Base-by-base conservation (phyloP, 2,113 vertebrate species). In the Vanacampus margaritifer region DNA sequence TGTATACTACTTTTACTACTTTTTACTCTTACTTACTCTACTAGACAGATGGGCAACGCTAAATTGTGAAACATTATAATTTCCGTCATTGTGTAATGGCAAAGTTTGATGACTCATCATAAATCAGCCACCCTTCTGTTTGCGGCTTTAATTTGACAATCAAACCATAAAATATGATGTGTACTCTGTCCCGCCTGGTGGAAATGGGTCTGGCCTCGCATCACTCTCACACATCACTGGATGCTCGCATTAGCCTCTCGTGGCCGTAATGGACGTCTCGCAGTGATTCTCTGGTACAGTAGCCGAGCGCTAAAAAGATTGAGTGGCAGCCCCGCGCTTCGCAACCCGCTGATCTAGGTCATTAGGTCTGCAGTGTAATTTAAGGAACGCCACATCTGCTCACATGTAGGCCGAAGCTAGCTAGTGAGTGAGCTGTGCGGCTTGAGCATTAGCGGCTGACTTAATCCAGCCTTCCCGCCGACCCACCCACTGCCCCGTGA, bases 361-460 rank as follows among this genome's bases (percentile, higher is more conserved):
- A 89, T 87, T 90, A 88, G 86, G 90, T 88, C 90, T 88, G 64
- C 81, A 73, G 74, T 85, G 81, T 84, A 79, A 86, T 89, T 87
- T 85, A 83, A 84, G 82, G 73, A 84, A 77, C 39, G 32, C 79
- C 88, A 87, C 87, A 89, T 90, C 87, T 90, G 89, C 83, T 89
- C 80, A 69, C 72, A 82, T 82, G 85, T 68, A 75, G 79, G 82
- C 83, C 73, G 75, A 73, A 68, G 67, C n/a, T 16, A 57, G 54
- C 54, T 57, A 32, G 54, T 28, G 54, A 32, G 54, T 12, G 66
- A 61, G 69, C 56, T 85, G 76, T 80, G 79, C 71, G 63, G 82
- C 79, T 72, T 11, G 17, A 71, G 80, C 80, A 71, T 82, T 79
- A 84, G 69, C 72, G 77, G 24, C 6, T 70, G 32, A 71, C 67